A percentile compares a stretch with the other conserved stretches of the same genome.
These are phyloP conservation scores for Chloropsis hardwickii DNA, from an alignment of 2,113 vertebrate species.

Conservation along the genomic window DNA sequence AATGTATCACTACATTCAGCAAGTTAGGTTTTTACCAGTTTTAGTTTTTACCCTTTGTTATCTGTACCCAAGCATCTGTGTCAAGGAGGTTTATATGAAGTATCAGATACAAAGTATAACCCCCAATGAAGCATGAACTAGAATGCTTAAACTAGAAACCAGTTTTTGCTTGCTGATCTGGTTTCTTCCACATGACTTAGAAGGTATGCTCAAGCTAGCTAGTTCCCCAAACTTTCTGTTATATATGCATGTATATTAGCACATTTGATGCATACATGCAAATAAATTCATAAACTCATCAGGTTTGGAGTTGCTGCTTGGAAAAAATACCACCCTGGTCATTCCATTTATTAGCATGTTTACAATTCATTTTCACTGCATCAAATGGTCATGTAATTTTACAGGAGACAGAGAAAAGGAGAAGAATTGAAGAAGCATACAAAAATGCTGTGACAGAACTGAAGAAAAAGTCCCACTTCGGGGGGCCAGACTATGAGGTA, in stretches of 20 bases:
- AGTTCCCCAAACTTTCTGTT: not conserved
- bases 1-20: not conserved
- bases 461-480: conserved; percentile 96
- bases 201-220: not conserved
- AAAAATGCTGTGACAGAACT: conserved; percentile 88
- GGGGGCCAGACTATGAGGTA: conserved; percentile 97
- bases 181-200: not conserved
- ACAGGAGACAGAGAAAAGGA: conserved; percentile 90
- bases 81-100: not conserved
- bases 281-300: not conserved
- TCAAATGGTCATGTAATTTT: not conserved
- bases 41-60: not conserved
- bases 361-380: not conserved
- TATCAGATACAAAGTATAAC: not conserved
- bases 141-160: not conserved
- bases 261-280: not conserved
- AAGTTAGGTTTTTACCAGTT: not conserved
- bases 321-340: not conserved
- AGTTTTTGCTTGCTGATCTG: not conserved
- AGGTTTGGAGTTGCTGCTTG: not conserved
- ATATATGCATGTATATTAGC: not conserved
- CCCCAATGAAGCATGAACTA: not conserved
- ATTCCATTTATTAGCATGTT: not conserved
- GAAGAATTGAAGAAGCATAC: conserved; percentile 88
- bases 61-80: not conserved